phyloP scores from a whole-genome alignment of 2,113 vertebrate genomes.

The Semicossyphus pulcher region DNA sequence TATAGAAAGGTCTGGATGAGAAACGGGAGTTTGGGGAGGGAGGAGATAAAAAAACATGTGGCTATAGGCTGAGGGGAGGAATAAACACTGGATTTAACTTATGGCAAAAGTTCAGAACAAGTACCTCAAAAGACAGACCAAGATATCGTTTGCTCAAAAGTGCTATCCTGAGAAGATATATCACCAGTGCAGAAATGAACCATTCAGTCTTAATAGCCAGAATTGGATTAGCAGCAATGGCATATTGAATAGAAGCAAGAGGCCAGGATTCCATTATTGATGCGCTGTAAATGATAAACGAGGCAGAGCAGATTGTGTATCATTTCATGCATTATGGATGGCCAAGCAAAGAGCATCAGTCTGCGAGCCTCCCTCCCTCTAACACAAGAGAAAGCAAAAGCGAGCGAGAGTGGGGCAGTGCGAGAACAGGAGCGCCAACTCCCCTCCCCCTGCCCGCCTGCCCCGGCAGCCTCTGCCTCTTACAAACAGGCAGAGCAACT shows the following conservation, averaged over 20 bases:
- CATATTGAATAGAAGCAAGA: conserved; percentile 68
- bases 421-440: conserved; percentile 30
- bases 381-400: conserved; percentile 55
- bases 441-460: conserved; percentile 33
- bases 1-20: conserved; percentile 45
- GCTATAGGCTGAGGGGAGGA: background rate
- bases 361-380: conserved; percentile 42
- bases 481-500: conserved; percentile 41
- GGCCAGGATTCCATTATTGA: conserved; percentile 83
- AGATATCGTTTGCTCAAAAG: background rate
- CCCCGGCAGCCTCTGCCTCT: conserved; percentile 25
- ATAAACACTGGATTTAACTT: background rate
- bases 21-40: background rate
- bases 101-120: background rate
- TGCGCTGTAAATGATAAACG: conserved; percentile 85
- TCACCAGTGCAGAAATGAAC: background rate
- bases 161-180: background rate
- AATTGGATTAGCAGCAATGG: conserved; percentile 55
- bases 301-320: conserved; percentile 85
- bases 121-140: background rate
- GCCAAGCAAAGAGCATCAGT: conserved; percentile 71
- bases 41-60: background rate
- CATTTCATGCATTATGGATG: conserved; percentile 83
- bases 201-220: conserved; percentile 18
- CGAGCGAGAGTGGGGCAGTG: conserved; percentile 47